Evolutionary conservation across 2,888 invertebrate species (phyloP).

Genomic region (Hoplodrina ambigua): DNA sequence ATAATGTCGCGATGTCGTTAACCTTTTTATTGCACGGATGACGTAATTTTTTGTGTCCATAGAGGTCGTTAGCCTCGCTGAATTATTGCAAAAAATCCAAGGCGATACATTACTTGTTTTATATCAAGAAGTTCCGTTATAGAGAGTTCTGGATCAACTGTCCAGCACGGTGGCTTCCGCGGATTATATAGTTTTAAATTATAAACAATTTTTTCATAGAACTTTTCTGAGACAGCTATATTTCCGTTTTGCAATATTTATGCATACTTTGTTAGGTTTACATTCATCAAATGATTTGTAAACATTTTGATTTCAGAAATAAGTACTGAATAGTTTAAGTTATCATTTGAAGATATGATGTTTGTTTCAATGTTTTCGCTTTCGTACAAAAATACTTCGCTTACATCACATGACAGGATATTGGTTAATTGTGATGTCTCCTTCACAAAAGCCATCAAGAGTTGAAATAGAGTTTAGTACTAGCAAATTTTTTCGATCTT

Average conservation of each 20-base stretch:
- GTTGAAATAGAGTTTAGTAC: conserved; percentile 5
- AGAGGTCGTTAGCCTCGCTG: conserved; percentile 55
- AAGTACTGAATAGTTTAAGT: conserved; percentile 11
- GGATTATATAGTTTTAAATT: conserved; percentile 31
- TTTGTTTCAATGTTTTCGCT: conserved; percentile 23
- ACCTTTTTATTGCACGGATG: conserved; percentile 55
- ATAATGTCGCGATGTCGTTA: conserved; percentile 53
- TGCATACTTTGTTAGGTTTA: conserved; percentile 38
- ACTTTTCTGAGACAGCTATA: conserved; percentile 16
- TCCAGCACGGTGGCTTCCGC: conserved; percentile 28
- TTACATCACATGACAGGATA: conserved; percentile 14
- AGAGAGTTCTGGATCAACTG: conserved; percentile 47
- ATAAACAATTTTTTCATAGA: conserved; percentile 34
- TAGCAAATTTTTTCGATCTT: background rate
- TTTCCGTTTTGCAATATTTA: conserved; percentile 39
- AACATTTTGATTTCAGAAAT: conserved; percentile 51
- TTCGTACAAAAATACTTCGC: conserved; percentile 24
- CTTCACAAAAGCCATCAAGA: background rate
- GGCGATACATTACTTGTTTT: conserved; percentile 58
- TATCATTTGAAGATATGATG: conserved; percentile 41
- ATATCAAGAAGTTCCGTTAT: conserved; percentile 51
- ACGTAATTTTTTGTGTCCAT: conserved; percentile 59
- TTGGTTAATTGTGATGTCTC: too few relatives aligned
- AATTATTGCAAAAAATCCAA: conserved; percentile 57
- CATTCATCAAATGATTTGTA: conserved; percentile 46